phyloP scores from a whole-genome alignment of 2,113 vertebrate genomes.

The Platycercus adscitus region DNA sequence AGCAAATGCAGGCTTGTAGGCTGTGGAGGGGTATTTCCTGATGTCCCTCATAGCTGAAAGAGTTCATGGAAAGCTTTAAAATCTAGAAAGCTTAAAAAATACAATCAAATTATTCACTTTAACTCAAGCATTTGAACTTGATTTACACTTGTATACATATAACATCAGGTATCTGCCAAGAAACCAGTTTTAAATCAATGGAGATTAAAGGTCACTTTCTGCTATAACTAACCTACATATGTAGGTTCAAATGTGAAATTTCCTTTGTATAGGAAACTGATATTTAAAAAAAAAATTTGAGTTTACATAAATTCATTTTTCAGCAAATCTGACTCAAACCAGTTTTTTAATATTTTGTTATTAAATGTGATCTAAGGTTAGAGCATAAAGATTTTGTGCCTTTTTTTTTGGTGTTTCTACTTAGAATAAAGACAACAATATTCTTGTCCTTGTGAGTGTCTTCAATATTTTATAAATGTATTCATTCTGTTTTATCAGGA shows the following conservation, averaged over 20 bases:
- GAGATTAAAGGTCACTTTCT: not conserved
- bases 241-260: not conserved
- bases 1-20: not conserved
- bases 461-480: not conserved
- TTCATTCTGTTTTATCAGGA: not conserved
- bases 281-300: not conserved
- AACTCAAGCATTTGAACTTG: not conserved
- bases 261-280: not conserved
- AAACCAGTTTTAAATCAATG: not conserved
- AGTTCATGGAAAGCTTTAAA: not conserved
- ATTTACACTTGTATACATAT: not conserved
- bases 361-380: not conserved
- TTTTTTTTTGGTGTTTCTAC: not conserved
- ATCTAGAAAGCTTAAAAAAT: not conserved
- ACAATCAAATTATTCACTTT: not conserved
- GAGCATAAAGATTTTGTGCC: not conserved
- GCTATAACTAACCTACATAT: not conserved
- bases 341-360: not conserved
- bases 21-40: not conserved
- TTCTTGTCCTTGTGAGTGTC: not conserved
- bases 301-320: not conserved
- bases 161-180: not conserved
- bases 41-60: not conserved
- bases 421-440: not conserved
- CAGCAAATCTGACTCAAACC: not conserved